These are phyloP conservation scores for Lonchura striata DNA, from an alignment of 2,113 vertebrate species.

Conservation along the genomic window DNA sequence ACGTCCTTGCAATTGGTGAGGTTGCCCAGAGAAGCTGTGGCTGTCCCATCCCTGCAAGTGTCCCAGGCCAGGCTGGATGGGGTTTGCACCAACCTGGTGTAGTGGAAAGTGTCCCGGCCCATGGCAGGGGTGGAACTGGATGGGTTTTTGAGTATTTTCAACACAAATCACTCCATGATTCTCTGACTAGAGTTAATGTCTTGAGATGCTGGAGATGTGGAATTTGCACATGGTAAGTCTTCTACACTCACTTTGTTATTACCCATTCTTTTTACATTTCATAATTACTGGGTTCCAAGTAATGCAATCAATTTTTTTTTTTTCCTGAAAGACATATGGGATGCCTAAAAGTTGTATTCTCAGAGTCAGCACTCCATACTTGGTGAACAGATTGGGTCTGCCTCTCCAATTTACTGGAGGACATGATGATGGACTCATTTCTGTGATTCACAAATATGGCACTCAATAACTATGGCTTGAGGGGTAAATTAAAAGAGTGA, in stretches of 20 bases:
- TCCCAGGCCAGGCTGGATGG: not conserved
- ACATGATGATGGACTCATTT: not conserved
- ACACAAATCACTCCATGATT: not conserved
- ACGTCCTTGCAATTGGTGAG: not conserved
- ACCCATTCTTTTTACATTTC: not conserved
- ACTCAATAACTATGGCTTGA: not conserved
- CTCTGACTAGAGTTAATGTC: not conserved
- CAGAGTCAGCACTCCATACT: not conserved
- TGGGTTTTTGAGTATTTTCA: not conserved
- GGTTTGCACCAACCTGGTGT: not conserved
- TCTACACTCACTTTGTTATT: not conserved
- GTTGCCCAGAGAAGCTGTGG: not conserved
- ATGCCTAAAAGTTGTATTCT: not conserved
- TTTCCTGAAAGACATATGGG: not conserved
- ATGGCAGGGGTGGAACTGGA: not conserved
- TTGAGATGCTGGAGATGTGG: fast-evolving
- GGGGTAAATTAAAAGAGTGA: not conserved
- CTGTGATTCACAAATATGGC: not conserved
- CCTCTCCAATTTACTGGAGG: not conserved
- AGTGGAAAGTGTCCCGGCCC: not conserved
- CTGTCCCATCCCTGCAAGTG: not conserved
- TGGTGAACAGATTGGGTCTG: not conserved
- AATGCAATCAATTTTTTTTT: not conserved
- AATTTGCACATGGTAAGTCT: not conserved
- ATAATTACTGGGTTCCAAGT: not conserved